A percentile compares a stretch with the other conserved stretches of the same genome.
Evolutionary conservation across 2,888 invertebrate genomes (phyloP).

Genomic region (Apamea monoglypha): DNA sequence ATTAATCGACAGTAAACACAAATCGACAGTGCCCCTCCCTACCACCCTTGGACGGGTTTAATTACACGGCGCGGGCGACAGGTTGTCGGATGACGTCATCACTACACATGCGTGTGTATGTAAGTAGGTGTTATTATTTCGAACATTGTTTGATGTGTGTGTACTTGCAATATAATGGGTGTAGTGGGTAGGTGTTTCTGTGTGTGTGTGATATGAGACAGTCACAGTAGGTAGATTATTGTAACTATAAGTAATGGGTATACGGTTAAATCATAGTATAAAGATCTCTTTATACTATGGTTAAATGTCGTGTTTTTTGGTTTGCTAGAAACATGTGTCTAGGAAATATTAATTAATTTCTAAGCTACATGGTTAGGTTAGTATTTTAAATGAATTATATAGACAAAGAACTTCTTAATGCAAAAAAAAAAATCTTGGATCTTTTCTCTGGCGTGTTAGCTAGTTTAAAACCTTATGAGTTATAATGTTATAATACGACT

Average conservation of each 20-base stretch:
- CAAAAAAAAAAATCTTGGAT: neutral
- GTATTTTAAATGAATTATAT: neutral
- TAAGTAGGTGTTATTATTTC: slow-evolving; percentile 67
- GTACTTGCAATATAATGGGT: slow-evolving; percentile 59
- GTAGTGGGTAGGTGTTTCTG: slow-evolving; percentile 33
- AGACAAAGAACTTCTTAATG: neutral
- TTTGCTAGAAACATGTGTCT: slow-evolving; percentile 40
- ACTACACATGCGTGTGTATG: slow-evolving; percentile 75
- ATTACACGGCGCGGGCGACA: slow-evolving; percentile 90
- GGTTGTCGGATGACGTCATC: slow-evolving; percentile 90
- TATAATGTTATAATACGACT: neutral
- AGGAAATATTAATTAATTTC: slow-evolving; percentile 23
- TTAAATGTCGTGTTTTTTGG: slow-evolving; percentile 40
- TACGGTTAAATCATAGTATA: too few species aligned
- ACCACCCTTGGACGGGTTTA: slow-evolving; percentile 85
- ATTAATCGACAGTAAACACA: slow-evolving; percentile 46
- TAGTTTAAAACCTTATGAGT: neutral
- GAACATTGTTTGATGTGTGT: slow-evolving; percentile 58
- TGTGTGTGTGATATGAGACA: slow-evolving; percentile 31
- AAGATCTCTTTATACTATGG: too few species aligned
- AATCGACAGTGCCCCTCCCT: slow-evolving; percentile 75
- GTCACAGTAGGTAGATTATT: slow-evolving; percentile 52
- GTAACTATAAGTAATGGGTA: slow-evolving; percentile 36
- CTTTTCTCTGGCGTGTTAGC: neutral
- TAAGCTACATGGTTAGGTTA: neutral